phyloP scores from a whole-genome alignment of 1,140 invertebrate species.

The Harpegnathos saltator region DNA sequence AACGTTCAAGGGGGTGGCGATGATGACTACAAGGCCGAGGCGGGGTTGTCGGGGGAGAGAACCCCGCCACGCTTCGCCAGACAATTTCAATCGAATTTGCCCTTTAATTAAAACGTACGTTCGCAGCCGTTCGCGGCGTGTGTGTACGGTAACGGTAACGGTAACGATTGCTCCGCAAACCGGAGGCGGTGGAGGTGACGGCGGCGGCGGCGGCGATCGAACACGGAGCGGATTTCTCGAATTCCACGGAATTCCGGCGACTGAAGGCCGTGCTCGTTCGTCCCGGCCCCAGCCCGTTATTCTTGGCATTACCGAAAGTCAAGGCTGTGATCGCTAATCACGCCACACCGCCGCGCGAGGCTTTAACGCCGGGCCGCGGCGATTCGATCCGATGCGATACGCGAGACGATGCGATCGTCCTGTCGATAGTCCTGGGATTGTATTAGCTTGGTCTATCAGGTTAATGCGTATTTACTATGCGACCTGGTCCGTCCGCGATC shows the following conservation, averaged over 20 bases:
- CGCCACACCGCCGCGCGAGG: slow-evolving; percentile 8
- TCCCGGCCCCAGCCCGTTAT: slow-evolving; percentile 25
- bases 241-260: slow-evolving; percentile 25
- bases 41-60: not conserved
- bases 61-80: slow-evolving; percentile 51
- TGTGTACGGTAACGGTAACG: slow-evolving; percentile 1
- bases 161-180: slow-evolving; percentile 3
- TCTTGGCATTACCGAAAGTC: slow-evolving; percentile 42
- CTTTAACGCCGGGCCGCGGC: not conserved
- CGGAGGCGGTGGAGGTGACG: too few relatives aligned
- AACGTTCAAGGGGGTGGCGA: not conserved
- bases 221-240: not conserved
- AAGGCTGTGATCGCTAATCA: slow-evolving; percentile 48
- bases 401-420: too few relatives aligned
- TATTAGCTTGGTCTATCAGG: not conserved
- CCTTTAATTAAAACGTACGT: slow-evolving; percentile 63
- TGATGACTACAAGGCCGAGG: not conserved
- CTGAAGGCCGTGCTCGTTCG: slow-evolving; percentile 42
- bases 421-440: slow-evolving; percentile 42
- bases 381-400: not conserved
- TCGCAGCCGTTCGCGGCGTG: slow-evolving; percentile 24
- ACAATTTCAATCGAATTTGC: slow-evolving; percentile 67
- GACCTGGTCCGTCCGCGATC: not conserved
- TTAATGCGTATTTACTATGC: slow-evolving; percentile 45
- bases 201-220: not conserved